Conservation (phyloP, 2,797 vertebrate species). For the Dromococcyx pavoninus region DNA sequence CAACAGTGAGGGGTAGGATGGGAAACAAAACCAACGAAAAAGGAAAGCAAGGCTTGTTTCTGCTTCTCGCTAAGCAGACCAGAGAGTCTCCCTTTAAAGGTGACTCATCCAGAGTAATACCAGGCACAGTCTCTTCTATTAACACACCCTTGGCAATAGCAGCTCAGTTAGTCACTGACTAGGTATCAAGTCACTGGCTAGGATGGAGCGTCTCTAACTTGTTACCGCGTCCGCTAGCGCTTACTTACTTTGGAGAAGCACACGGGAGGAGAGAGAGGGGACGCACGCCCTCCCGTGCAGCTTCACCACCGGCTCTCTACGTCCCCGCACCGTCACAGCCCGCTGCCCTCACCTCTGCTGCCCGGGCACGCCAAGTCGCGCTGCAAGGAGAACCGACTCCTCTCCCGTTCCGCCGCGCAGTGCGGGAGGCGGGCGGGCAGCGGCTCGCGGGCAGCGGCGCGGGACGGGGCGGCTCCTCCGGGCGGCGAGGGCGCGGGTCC, state of each 20-base stretch:
- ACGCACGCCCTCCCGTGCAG: not conserved
- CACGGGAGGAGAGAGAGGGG: not conserved
- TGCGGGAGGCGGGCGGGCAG: no score
- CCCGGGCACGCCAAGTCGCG: not conserved
- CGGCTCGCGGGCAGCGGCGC: no score
- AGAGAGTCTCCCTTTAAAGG: slow-evolving; percentile 1
- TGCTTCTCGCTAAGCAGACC: not conserved
- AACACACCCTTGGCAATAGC: slow-evolving; percentile 57
- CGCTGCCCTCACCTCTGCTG: not conserved
- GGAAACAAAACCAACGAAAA: not conserved
- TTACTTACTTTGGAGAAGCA: not conserved
- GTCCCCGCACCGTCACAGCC: not conserved
- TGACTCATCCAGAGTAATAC: slow-evolving; percentile 55
- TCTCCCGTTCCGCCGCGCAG: no score
- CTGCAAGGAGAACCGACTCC: no score
- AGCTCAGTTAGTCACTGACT: slow-evolving; percentile 41
- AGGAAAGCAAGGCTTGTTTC: not conserved
- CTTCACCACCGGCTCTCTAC: not conserved
- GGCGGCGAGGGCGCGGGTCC: not conserved
- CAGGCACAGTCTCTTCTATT: slow-evolving; percentile 21
- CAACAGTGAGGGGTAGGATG: not conserved
- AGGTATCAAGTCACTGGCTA: slow-evolving; percentile 7
- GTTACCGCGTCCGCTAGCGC: not conserved
- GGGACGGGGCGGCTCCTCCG: no score
- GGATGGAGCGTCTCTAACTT: not conserved